phyloP scores from a whole-genome alignment of 2,888 invertebrate genomes.

The Pediacus dermestoides region DNA sequence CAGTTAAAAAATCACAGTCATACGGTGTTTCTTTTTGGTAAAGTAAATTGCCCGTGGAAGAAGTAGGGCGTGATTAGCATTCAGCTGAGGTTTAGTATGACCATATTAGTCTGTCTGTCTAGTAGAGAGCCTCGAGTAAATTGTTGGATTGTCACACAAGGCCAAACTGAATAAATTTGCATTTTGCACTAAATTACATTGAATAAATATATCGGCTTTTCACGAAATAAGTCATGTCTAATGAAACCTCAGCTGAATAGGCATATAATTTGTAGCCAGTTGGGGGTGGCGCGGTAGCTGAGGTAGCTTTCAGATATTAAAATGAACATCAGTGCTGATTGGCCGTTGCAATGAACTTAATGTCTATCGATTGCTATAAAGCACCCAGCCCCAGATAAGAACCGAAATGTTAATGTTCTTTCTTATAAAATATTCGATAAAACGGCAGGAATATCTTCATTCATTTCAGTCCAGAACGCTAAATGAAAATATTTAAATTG shows the following conservation, averaged over 20 bases:
- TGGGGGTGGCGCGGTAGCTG: slow-evolving; percentile 1
- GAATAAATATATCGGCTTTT: no score
- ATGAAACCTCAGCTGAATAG: slow-evolving; percentile 6
- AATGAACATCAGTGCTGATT: slow-evolving; percentile 23
- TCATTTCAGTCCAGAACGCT: slow-evolving; percentile 9
- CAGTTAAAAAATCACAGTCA: no score
- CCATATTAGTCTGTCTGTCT: slow-evolving; percentile 3
- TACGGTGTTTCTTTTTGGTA: no score
- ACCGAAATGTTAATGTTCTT: slow-evolving; percentile 24
- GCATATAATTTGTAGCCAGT: no score
- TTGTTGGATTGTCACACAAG: no score
- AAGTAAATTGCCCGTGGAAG: no score
- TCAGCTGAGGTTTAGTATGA: slow-evolving; percentile 4
- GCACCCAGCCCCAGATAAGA: slow-evolving; percentile 20
- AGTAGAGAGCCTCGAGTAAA: no score
- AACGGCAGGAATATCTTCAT: slow-evolving; percentile 12
- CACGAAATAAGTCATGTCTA: slow-evolving; percentile 5
- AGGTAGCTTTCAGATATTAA: slow-evolving; percentile 16
- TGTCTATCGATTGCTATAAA: slow-evolving; percentile 27
- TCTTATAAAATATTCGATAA: slow-evolving; percentile 22
- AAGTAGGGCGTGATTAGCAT: slow-evolving; percentile 6
- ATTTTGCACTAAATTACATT: no score
- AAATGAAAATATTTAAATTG: slow-evolving; percentile 16
- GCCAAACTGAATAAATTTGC: no score
- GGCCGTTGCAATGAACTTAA: slow-evolving; percentile 24